These are phyloP conservation scores for Syrmaticus mikado DNA, from an alignment of 2,113 vertebrate species.

Conservation along the genomic window DNA sequence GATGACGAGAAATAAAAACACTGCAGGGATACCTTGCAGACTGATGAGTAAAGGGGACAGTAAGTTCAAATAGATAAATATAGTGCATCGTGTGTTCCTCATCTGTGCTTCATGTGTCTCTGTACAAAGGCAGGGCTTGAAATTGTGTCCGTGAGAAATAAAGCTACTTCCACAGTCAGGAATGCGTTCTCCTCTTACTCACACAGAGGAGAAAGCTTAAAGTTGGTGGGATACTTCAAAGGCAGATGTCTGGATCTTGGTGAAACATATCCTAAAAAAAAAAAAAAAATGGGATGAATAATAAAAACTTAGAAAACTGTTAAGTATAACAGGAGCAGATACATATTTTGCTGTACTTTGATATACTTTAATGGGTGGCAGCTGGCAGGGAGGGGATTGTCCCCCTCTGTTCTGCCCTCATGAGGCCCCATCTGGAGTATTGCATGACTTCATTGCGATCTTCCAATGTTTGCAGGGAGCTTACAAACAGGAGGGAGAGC, in stretches of 20 bases:
- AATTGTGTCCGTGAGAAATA: background rate
- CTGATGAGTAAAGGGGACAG: background rate
- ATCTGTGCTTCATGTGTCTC: rapidly evolving
- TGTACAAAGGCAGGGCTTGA: background rate
- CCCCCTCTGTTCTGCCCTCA: too few relatives aligned
- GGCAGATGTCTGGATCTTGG: background rate
- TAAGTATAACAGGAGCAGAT: background rate
- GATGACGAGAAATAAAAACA: background rate
- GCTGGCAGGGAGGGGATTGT: too few relatives aligned
- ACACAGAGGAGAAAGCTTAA: background rate
- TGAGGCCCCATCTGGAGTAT: too few relatives aligned
- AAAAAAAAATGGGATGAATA: background rate
- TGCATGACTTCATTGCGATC: too few relatives aligned
- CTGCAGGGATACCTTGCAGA: background rate
- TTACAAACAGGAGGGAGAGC: too few relatives aligned
- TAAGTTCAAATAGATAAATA: background rate
- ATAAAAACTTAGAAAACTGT: background rate
- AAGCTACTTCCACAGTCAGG: background rate
- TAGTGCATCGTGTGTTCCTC: background rate
- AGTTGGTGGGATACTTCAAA: background rate
- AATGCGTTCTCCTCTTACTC: background rate
- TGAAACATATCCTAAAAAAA: background rate
- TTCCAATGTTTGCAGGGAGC: too few relatives aligned
- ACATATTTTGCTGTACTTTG: background rate
- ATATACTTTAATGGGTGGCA: background rate